Percentiles rank a stretch among this genome's conserved stretches.
phyloP scores from a whole-genome alignment of 2,888 invertebrate species.

The Nasonia oneida region DNA sequence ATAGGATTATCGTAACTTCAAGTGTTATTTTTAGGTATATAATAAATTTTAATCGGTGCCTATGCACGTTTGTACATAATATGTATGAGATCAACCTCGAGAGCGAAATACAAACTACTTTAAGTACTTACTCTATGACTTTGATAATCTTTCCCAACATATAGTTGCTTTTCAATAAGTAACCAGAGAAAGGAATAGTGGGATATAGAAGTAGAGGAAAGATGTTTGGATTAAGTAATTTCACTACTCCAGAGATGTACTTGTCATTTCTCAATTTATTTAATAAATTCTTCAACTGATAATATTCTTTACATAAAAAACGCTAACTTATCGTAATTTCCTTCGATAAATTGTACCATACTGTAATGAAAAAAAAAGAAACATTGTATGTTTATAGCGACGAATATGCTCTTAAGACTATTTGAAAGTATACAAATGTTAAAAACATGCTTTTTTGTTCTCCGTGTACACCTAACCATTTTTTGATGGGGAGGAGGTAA shows the following conservation, averaged over 20 bases:
- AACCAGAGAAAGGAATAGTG: background rate
- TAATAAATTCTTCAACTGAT: constrained; percentile 65
- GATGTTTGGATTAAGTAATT: constrained; percentile 10
- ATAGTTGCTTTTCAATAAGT: background rate
- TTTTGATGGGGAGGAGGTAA: constrained; percentile 49
- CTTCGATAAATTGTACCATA: constrained; percentile 63
- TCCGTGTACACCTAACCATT: constrained; percentile 57
- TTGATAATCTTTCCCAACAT: background rate
- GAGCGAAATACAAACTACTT: background rate
- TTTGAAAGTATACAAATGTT: constrained; percentile 63
- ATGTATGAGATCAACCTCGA: background rate
- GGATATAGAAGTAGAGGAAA: background rate
- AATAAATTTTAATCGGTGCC: background rate
- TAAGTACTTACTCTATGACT: background rate
- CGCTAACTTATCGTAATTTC: constrained; percentile 62
- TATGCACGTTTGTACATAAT: background rate
- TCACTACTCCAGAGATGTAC: constrained; percentile 39
- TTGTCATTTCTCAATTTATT: constrained; percentile 63
- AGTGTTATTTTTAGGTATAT: background rate
- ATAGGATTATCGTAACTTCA: background rate
- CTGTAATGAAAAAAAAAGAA: constrained; percentile 58
- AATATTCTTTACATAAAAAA: constrained; percentile 64
- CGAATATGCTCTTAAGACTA: constrained; percentile 61
- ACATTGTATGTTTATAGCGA: constrained; percentile 61
- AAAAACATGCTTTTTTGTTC: constrained; percentile 60